Percentiles rank a stretch among this genome's conserved stretches.
Evolutionary conservation across 1,140 invertebrate species (phyloP).

Genomic region (Caenorhabditis remanei): DNA sequence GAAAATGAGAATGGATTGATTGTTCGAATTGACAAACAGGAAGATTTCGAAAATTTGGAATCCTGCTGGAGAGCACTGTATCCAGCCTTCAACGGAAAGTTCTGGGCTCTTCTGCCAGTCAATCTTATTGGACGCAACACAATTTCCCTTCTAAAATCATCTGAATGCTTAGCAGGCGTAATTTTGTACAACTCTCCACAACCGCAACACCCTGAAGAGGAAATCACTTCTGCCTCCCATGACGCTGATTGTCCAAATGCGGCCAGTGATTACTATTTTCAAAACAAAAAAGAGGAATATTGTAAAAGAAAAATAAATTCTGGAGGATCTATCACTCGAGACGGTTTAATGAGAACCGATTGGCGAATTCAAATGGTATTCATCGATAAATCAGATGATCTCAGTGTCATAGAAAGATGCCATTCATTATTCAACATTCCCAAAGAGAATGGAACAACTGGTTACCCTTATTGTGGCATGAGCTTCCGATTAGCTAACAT

Average conservation of each 20-base stretch:
- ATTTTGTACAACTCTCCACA: background rate
- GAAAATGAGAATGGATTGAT: slow-evolving; percentile 14
- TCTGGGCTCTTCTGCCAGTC: slow-evolving; percentile 9
- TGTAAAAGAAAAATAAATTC: slow-evolving; percentile 25
- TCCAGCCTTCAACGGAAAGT: background rate
- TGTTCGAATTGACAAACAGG: slow-evolving; percentile 2
- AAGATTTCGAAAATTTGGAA: slow-evolving; percentile 37
- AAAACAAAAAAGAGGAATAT: background rate
- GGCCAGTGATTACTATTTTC: slow-evolving; percentile 24
- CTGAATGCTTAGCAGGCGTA: slow-evolving; percentile 13
- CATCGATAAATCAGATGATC: slow-evolving; percentile 18
- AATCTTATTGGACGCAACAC: background rate
- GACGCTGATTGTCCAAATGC: slow-evolving; percentile 25
- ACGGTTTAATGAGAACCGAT: slow-evolving; percentile 17
- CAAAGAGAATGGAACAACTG: background rate
- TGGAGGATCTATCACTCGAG: background rate
- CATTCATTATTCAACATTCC: slow-evolving; percentile 56
- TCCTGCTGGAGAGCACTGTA: slow-evolving; percentile 14
- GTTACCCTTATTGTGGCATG: slow-evolving; percentile 55
- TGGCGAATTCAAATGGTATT: slow-evolving; percentile 39
- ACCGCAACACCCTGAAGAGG: background rate
- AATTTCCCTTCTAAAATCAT: slow-evolving; percentile 7
- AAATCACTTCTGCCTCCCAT: background rate
- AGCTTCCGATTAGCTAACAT: slow-evolving; percentile 20
- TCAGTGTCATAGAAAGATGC: background rate